A percentile compares a stretch with the other conserved stretches of the same genome.
phyloP scores from a whole-genome alignment of 35 echinoderm and acorn worm genomes.

The Eucidaris tribuloides region DNA sequence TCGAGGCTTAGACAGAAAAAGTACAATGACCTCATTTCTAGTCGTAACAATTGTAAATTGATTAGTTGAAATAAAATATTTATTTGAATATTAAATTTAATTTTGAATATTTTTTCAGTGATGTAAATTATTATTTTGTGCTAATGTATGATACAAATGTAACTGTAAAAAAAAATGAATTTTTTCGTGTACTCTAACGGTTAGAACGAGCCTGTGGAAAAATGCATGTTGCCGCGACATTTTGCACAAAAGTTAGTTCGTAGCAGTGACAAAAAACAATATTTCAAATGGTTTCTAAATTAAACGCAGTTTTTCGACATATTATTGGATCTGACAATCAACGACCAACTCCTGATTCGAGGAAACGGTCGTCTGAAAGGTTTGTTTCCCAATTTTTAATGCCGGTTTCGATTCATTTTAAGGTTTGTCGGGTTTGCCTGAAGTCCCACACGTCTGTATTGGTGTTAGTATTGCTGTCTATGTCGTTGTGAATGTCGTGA shows the following conservation, averaged over 20 bases:
- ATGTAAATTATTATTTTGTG: too few species aligned
- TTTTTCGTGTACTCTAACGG: too few species aligned
- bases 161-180: too few species aligned
- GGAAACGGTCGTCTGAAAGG: constrained; percentile 14
- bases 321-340: constrained; percentile 7
- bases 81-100: too few species aligned
- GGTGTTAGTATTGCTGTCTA: neutral
- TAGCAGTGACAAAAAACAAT: neutral
- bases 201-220: too few species aligned
- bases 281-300: constrained; percentile 26
- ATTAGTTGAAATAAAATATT: too few species aligned
- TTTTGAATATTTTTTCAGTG: too few species aligned
- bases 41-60: too few species aligned
- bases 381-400: neutral
- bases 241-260: neutral
- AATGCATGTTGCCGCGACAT: constrained; percentile 19
- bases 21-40: too few species aligned
- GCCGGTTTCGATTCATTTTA: neutral
- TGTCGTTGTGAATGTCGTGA: neutral
- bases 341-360: neutral
- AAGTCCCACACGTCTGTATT: neutral
- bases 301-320: constrained; percentile 14
- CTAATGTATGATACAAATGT: too few species aligned
- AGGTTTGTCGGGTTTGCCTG: neutral
- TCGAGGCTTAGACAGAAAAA: too few species aligned